phyloP scores from a whole-genome alignment of 1,140 invertebrate species.

The Atta texana region DNA sequence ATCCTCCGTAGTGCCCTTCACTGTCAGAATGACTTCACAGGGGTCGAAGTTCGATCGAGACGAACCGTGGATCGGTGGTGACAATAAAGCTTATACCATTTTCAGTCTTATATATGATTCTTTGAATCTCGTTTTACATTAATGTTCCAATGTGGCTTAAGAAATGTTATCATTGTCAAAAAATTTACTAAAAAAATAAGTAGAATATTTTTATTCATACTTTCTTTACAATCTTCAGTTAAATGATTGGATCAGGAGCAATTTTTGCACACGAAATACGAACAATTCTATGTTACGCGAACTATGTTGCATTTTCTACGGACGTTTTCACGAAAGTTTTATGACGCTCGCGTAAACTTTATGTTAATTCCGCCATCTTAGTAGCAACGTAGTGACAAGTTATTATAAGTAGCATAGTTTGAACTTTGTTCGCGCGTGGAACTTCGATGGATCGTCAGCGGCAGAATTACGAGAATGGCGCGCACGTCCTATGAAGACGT shows the following conservation, averaged over 20 bases:
- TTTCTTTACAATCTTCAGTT: neutral
- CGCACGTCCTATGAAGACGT: conserved; percentile 20
- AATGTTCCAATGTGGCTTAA: neutral
- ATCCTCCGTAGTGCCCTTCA: neutral
- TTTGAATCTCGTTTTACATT: neutral
- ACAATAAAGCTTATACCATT: neutral
- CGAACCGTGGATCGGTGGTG: neutral
- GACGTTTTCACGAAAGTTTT: conserved; percentile 56
- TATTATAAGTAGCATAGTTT: conserved; percentile 57
- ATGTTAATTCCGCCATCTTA: conserved; percentile 57
- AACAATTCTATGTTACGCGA: neutral
- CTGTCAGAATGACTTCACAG: no score
- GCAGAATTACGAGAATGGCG: conserved; percentile 58
- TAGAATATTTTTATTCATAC: neutral
- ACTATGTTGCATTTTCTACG: conserved; percentile 41
- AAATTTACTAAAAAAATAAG: neutral
- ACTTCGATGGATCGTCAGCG: conserved; percentile 66
- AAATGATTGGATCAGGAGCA: neutral
- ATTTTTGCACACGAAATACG: neutral
- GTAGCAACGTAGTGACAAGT: conserved; percentile 56
- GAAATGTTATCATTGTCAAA: neutral
- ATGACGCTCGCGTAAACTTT: conserved; percentile 57
- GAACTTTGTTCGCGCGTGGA: conserved; percentile 52
- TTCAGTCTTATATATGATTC: neutral
- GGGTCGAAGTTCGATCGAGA: neutral